Conservation (phyloP, 2,888 invertebrate species). For the Leucoptera coffeella region DNA sequence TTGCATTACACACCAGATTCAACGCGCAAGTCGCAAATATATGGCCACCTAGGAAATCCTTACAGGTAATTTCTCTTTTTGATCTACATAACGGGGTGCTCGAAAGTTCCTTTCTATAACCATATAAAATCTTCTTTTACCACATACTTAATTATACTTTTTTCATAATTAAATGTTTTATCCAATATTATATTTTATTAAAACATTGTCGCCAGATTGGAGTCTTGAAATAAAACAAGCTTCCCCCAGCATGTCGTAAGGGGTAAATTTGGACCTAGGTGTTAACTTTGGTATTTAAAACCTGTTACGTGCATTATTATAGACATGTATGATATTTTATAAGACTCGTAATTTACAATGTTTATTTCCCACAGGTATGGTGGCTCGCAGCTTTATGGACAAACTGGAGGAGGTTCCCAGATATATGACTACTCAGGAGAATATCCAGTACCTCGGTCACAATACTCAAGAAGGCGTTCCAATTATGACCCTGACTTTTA, state of each 20-base stretch:
- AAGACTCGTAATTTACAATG: background rate
- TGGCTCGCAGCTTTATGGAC: conserved; percentile 64
- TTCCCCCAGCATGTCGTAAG: no score
- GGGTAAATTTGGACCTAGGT: no score
- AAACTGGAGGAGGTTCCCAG: conserved; percentile 52
- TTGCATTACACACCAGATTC: conserved; percentile 49
- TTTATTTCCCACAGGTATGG: conserved; percentile 52
- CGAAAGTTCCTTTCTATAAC: no score
- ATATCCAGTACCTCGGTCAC: conserved; percentile 41
- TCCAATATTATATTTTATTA: no score
- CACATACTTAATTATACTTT: no score
- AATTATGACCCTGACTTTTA: conserved; percentile 77
- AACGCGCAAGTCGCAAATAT: conserved; percentile 42
- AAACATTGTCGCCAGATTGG: no score
- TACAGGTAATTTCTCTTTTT: conserved; percentile 31
- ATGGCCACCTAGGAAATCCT: conserved; percentile 31
- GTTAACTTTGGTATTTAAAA: no score
- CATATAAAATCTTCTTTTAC: no score
- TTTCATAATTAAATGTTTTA: no score
- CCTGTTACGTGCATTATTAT: no score
- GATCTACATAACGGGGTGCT: no score
- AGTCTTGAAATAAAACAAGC: background rate
- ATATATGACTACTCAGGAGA: conserved; percentile 48
- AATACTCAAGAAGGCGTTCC: conserved; percentile 60
- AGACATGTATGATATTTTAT: background rate